Percentiles rank a stretch among this genome's conserved stretches.
Evolutionary conservation across 1,140 invertebrate species (phyloP).

Genomic region (Homarus americanus): DNA sequence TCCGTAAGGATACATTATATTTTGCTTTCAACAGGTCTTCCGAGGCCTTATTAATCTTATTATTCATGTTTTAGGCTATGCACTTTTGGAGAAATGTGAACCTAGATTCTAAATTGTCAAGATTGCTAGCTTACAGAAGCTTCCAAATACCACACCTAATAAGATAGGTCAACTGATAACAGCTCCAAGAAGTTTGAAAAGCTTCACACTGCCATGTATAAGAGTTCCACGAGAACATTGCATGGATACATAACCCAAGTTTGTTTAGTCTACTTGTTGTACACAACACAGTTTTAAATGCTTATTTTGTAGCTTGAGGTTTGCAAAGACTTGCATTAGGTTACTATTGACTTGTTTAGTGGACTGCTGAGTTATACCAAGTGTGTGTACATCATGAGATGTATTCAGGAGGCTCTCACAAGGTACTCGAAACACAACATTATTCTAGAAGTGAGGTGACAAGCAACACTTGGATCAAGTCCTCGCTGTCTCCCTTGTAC

Average conservation of each 20-base stretch:
- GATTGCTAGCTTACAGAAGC: background rate
- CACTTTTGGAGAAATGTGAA: background rate
- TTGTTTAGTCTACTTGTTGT: constrained; percentile 21
- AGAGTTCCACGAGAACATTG: background rate
- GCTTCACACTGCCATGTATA: background rate
- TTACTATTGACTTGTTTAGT: background rate
- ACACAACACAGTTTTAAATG: background rate
- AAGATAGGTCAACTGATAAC: background rate
- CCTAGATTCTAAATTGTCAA: background rate
- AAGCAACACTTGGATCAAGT: background rate
- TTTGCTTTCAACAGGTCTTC: background rate
- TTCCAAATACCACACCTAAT: background rate
- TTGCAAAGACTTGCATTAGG: background rate
- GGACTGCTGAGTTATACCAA: background rate
- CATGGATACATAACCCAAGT: constrained; percentile 5
- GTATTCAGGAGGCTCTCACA: background rate
- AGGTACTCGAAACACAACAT: background rate
- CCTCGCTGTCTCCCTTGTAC: too few species aligned
- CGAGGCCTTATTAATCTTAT: background rate
- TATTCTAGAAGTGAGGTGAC: background rate
- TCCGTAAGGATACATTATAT: background rate
- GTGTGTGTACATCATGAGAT: background rate
- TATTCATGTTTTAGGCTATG: background rate
- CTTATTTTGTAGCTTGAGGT: constrained; percentile 15
- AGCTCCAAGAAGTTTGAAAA: background rate